Base-by-base conservation (phyloP, 92 coral and sea anemone species). In the Blastomussa wellsi region DNA sequence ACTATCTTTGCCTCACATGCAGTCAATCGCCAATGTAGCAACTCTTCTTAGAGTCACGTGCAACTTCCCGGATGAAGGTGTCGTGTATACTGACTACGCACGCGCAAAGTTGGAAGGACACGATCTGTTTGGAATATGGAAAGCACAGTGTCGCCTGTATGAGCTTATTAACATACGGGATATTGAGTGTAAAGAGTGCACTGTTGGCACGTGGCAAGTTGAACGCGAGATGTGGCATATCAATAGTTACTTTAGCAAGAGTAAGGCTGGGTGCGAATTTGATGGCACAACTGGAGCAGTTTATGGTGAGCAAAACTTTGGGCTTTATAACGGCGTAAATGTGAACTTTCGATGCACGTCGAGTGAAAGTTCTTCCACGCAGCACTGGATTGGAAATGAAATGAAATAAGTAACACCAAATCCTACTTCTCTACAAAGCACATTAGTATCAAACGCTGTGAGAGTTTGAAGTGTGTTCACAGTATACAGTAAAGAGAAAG, bases 41-140 rank as follows among this genome's bases (percentile, higher is more conserved):
- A 77, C 67, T 19, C 81, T 53, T 7, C 33, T 77, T 8, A 31
- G 81, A 55, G 81, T 42, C 68, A 77, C 81, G 2, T 77, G 81
- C 35, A 77, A 77, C 69, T 77, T 36, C 69, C 81, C 32, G 69
- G 48, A 53, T 55, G 81, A 77, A 7, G 81, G 81, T 77, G 69
- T 77, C 16, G 69, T 31, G 28, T 77, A 77, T 33, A 77, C 81
- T 1, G 81, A 77, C 33, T 77, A 77, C 69, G 81, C 81, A 77
- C 81, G 81, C 69, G 81, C 81, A 17, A 77, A 77, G 29, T 29
- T 77, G 19, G 69, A 52, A 33, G 69, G 81, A n/a, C 48, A 77
- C 17, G 22, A 77, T 33, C 16, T 77, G 48, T 77, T 77, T 55
- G 68, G 47, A 0, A 20, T 13, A 5, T 77, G 69, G 69, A 5